Base-by-base conservation (phyloP, 2,113 vertebrate species). In the Amia ocellicauda region DNA sequence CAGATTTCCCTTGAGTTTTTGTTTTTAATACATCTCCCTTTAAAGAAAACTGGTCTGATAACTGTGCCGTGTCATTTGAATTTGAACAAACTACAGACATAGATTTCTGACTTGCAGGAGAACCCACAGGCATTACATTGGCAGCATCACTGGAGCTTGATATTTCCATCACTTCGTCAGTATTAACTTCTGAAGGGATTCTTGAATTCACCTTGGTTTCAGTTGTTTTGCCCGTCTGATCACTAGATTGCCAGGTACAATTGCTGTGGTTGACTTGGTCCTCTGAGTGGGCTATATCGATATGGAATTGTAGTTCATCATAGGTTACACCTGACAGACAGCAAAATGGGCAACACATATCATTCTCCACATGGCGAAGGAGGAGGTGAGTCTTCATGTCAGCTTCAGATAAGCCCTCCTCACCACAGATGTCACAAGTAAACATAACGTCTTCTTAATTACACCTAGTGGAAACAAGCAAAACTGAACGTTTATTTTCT, bases 391-490 rank as follows among this genome's bases (percentile, higher is more conserved):
- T 77, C 77, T 77, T 89, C 86, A 82, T 82, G 55, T 87, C 91
- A 20, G 80, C 67, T 60, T 90, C 91, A 16, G 89, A 75, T 8
- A 74, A 1, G 0, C 90, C 66, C 51, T 83, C 84, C 72, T 88
- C 84, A 7, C 89, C 86, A 64, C 93, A 93, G 63, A 85, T 86
- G 1, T 87, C 90, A 74, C 92, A 93, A 16, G 81, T 82, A 51
- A 87, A 64, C 92, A 92, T 93, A 58, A n/a, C 65, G 28, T 68
- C 23, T n/a, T 28, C 52, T 19, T 19, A 47, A 14, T 47, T n/a
- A 17, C 16, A n/a, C 16, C 72, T 73, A 43, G 1, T 16, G 11
- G 1, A 58, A 17, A 70, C 24, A 74, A 77, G 54, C 54, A 64
- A 74, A 63, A 64, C 23, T 74, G 55, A 13, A 71, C 7, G 69